phyloP scores from a whole-genome alignment of 2,797 vertebrate species.

The Meriones psammophilus region DNA sequence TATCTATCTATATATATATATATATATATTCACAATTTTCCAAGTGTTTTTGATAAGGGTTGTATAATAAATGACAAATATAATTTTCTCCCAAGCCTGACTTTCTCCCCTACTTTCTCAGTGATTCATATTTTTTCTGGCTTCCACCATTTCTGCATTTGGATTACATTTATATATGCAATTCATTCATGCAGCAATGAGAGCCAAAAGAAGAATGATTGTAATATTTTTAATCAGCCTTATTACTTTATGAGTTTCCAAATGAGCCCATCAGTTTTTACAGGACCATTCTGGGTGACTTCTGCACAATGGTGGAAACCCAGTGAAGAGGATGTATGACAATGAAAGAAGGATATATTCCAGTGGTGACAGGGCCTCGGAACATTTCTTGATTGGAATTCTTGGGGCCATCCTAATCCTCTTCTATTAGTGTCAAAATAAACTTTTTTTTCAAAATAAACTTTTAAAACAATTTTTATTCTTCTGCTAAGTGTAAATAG shows the following conservation, averaged over 20 bases:
- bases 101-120: conserved; percentile 47
- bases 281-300: conserved; percentile 14
- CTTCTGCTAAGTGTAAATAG: conserved; percentile 24
- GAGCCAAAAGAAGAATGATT: conserved; percentile 61
- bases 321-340: neutral
- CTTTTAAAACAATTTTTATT: conserved; percentile 20
- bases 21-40: neutral
- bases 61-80: conserved; percentile 54
- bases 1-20: too few species aligned
- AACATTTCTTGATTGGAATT: conserved; percentile 51
- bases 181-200: conserved; percentile 36
- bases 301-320: conserved; percentile 34
- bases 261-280: conserved; percentile 6
- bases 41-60: conserved; percentile 9
- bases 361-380: neutral
- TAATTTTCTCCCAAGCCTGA: conserved; percentile 39
- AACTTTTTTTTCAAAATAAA: conserved; percentile 25
- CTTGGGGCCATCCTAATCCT: conserved; percentile 16
- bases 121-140: conserved; percentile 76
- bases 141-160: conserved; percentile 54
- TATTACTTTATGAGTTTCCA: conserved; percentile 70
- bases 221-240: conserved; percentile 65
- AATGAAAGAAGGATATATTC: neutral
- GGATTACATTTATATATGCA: conserved; percentile 55
- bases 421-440: conserved; percentile 27